Conservation (phyloP, 1,140 invertebrate species). For the Procambarus clarkii region DNA sequence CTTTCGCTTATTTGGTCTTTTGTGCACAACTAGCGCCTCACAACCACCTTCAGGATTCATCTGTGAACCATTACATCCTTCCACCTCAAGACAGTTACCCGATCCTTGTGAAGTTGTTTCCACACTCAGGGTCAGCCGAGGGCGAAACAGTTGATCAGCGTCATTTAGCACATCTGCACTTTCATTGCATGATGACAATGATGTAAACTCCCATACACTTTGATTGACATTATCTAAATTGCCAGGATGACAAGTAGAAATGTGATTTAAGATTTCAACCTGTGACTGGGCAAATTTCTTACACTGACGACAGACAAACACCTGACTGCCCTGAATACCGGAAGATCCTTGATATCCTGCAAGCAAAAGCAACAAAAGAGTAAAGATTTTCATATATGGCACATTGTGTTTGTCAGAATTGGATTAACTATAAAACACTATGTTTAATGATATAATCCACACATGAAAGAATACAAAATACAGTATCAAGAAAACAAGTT, state of each 20-base stretch:
- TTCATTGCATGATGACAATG: background rate
- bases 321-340: background rate
- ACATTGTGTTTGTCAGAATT: too few species aligned
- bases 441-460: too few species aligned
- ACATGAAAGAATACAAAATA: background rate
- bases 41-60: background rate
- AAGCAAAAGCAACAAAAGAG: background rate
- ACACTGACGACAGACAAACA: slow-evolving; percentile 32
- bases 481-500: background rate
- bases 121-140: background rate
- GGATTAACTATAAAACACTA: too few species aligned
- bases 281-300: slow-evolving; percentile 37
- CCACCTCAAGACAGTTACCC: background rate
- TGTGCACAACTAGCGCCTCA: background rate
- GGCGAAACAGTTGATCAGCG: background rate
- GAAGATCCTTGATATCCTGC: slow-evolving; percentile 23
- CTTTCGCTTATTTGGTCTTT: background rate
- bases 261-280: slow-evolving; percentile 28
- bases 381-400: background rate
- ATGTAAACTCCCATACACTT: slow-evolving; percentile 5
- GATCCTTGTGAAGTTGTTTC: background rate
- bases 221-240: slow-evolving; percentile 34
- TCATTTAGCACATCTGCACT: background rate
- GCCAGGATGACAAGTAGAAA: slow-evolving; percentile 4
- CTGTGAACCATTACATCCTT: background rate